phyloP scores from a whole-genome alignment of 2,888 invertebrate genomes.

The Fabriciana adippe region DNA sequence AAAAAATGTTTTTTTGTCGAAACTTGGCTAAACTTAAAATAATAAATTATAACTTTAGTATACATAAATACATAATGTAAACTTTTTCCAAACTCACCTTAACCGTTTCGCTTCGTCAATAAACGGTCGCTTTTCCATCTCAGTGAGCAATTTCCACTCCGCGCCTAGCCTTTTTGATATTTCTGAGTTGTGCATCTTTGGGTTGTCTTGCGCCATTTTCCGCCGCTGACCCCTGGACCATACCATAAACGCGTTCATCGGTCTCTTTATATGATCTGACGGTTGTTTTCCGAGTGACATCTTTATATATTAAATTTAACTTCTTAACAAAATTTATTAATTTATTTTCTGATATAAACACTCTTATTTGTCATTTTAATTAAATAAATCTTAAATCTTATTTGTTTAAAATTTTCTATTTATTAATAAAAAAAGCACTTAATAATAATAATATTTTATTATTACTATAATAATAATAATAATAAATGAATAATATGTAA shows the following conservation, averaged over 20 bases:
- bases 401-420: slow-evolving; percentile 1
- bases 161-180: slow-evolving; percentile 93
- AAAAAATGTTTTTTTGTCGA: neutral
- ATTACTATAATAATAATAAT: neutral
- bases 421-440: slow-evolving; percentile 2
- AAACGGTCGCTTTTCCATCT: slow-evolving; percentile 93
- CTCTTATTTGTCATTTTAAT: slow-evolving; percentile 16
- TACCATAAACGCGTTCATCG: slow-evolving; percentile 98
- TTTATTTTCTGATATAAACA: slow-evolving; percentile 9
- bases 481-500: slow-evolving; percentile 2
- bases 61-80: neutral
- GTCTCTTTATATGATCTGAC: slow-evolving; percentile 93
- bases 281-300: slow-evolving; percentile 76
- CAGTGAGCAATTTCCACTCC: slow-evolving; percentile 94
- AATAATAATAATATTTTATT: slow-evolving; percentile 4
- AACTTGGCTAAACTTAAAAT: neutral
- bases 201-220: slow-evolving; percentile 96
- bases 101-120: slow-evolving; percentile 95
- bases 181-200: slow-evolving; percentile 97
- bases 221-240: slow-evolving; percentile 94
- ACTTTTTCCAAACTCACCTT: slow-evolving; percentile 81
- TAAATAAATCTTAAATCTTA: neutral
- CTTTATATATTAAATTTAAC: slow-evolving; percentile 32
- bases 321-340: slow-evolving; percentile 14
- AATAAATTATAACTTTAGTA: neutral